phyloP scores from a whole-genome alignment of 2,888 invertebrate species.

The Diloba caeruleocephala region DNA sequence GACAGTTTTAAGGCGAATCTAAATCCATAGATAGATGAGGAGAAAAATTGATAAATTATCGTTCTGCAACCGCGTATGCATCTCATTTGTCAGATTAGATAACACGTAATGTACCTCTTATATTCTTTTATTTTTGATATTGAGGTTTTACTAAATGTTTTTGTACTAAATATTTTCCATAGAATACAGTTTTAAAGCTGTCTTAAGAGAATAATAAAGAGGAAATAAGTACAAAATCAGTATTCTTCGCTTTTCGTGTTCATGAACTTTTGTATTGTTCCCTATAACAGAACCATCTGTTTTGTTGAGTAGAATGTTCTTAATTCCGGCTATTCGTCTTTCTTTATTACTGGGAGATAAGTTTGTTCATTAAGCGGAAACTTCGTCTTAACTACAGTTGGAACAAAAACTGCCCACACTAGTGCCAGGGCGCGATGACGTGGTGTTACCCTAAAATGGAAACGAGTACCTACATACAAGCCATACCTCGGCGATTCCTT shows the following conservation, averaged over 20 bases:
- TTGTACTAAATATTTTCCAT: neutral
- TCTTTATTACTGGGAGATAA: conserved; percentile 34
- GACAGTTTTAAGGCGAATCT: conserved; percentile 62
- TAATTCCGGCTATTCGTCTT: conserved; percentile 28
- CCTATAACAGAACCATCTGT: conserved; percentile 15
- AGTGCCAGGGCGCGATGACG: conserved; percentile 56
- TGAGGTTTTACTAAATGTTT: conserved; percentile 6
- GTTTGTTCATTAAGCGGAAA: conserved; percentile 43
- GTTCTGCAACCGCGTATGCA: conserved; percentile 38
- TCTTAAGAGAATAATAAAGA: conserved; percentile 2
- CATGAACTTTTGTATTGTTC: conserved; percentile 30
- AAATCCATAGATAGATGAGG: conserved; percentile 51
- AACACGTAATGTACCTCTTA: conserved; percentile 18
- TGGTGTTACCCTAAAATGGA: conserved; percentile 62
- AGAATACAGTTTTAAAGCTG: conserved; percentile 3
- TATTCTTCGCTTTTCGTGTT: conserved; percentile 4
- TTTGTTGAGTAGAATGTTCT: conserved; percentile 18
- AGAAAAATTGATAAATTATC: conserved; percentile 54
- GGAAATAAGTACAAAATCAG: conserved; percentile 3
- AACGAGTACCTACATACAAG: conserved; percentile 56
- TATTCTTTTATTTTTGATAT: conserved; percentile 4
- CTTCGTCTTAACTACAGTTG: conserved; percentile 59
- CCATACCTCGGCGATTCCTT: conserved; percentile 51
- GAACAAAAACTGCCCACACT: conserved; percentile 54
- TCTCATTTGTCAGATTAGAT: conserved; percentile 46